Evolutionary conservation across 2,888 invertebrate species (phyloP), one percentile per base, ranked within the genome.

Genomic region (Chymomyza fuscimana): DNA sequence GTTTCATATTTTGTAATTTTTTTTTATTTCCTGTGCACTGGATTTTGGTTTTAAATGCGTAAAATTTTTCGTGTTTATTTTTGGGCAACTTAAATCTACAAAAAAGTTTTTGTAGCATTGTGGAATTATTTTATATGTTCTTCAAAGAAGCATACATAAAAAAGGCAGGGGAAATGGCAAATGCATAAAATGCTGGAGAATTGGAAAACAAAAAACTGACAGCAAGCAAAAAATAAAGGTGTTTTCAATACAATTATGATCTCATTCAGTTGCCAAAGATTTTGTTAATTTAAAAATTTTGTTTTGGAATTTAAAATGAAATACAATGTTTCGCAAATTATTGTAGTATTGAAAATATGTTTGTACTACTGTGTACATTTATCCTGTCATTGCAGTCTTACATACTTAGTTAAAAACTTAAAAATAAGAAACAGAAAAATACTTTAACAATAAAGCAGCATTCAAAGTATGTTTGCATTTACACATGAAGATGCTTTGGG

Each of bases 21-120:
- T 5, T 32, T 64, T 54, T 16, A n/a, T 22, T 40, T 54, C 16
- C n/a, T 60, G 40, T 62, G 40, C 40, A 46, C 40, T 46, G 10
- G 40, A 46, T 46, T 46, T 46, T 54, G 6, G 54, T 36, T 59
- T 67, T 76, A 79, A 81, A 73, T 81, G 76, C 76, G 72, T 62
- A 75, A 46, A 63, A 51, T 67, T 64, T 61, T 63, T 63, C 32
- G 52, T 50, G 40, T 59, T 65, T 61, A 15, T 7, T 56, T 19
- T 58, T 69, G 67, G 66, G 67, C 73, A 75, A 70, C 77, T 79
- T 81, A 73, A 72, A 58, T 73, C 65, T 81, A 70, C 58, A 60
- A 58, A 67, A 63, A 61, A 32, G 77, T 10, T 12, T 46, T 0
- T 15, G 3, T 46, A 25, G 25, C 19, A 54, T 54, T 19, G 54